Percentiles rank a stretch among this genome's conserved stretches.
phyloP scores from a whole-genome alignment of 2,888 invertebrate species.

The Anoplius nigerrimus region DNA sequence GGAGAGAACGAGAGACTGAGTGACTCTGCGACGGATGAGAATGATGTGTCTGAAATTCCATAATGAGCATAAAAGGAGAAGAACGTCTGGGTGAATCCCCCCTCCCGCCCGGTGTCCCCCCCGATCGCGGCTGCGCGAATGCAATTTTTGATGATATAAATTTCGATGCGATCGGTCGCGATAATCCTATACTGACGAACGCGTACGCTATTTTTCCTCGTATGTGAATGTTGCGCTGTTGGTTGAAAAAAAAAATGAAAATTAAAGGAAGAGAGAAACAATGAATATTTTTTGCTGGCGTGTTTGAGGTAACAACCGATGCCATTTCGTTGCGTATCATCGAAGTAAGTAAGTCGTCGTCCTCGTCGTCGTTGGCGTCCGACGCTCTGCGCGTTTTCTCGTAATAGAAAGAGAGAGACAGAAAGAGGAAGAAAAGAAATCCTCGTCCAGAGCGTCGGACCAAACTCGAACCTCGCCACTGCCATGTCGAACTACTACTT shows the following conservation, averaged over 20 bases:
- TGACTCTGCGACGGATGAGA: conserved; percentile 3
- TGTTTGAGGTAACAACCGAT: conserved; percentile 61
- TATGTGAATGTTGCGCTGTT: conserved; percentile 67
- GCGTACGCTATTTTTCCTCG: conserved; percentile 54
- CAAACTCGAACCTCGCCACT: too few species aligned
- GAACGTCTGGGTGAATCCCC: conserved; percentile 32
- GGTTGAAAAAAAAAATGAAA: too few species aligned
- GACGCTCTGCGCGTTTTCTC: too few species aligned
- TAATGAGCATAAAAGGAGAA: too few species aligned
- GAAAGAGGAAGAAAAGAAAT: too few species aligned
- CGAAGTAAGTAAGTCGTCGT: background rate
- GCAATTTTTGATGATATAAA: background rate
- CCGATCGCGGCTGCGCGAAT: conserved; percentile 49
- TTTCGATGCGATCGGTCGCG: conserved; percentile 42
- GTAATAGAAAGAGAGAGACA: too few species aligned
- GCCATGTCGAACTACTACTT: too few species aligned
- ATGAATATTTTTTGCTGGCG: conserved; percentile 65
- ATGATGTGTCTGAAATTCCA: conserved; percentile 32
- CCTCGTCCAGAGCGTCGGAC: conserved; percentile 1
- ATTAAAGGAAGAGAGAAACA: conserved; percentile 44
- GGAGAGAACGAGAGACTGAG: conserved; percentile 7
- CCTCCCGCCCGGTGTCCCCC: conserved; percentile 19
- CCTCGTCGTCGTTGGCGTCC: too few species aligned
- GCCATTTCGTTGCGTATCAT: conserved; percentile 29
- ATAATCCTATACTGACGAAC: conserved; percentile 41